Percentiles rank a stretch among this genome's conserved stretches.
phyloP scores from a whole-genome alignment of 2,888 invertebrate genomes.

The Drosophila eohydei region DNA sequence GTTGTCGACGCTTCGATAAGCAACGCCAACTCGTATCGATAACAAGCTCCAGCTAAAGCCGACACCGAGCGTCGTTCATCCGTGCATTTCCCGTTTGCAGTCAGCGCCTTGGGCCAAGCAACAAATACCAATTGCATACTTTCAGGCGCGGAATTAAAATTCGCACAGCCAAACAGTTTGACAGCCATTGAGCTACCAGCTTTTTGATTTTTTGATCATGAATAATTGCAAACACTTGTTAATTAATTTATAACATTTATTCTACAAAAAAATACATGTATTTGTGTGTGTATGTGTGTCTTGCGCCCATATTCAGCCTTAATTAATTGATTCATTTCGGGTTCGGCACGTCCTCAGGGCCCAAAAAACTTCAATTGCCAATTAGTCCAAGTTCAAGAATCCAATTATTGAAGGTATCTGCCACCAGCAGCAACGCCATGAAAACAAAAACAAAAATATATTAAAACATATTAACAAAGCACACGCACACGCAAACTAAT shows the following conservation, averaged over 20 bases:
- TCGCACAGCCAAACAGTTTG: background rate
- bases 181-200: background rate
- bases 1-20: background rate
- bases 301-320: conserved; percentile 44
- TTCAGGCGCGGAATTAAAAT: conserved; percentile 31
- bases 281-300: background rate
- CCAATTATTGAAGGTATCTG: conserved; percentile 83
- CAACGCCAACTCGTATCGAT: background rate
- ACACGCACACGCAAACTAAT: conserved; percentile 42
- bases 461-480: conserved; percentile 26
- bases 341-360: conserved; percentile 24
- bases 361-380: conserved; percentile 35
- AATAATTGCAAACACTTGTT: background rate
- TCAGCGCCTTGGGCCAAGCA: background rate
- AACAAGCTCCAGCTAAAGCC: background rate
- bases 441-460: conserved; percentile 30
- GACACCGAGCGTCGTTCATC: background rate
- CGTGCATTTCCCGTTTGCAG: background rate
- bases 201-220: background rate
- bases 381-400: conserved; percentile 82
- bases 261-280: conserved; percentile 12
- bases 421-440: conserved; percentile 52
- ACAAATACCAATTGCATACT: conserved; percentile 40
- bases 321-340: conserved; percentile 48
- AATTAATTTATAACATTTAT: conserved; percentile 41